These are phyloP conservation scores for Xenops minutus DNA, from an alignment of 2,797 vertebrate genomes.

Conservation along the genomic window DNA sequence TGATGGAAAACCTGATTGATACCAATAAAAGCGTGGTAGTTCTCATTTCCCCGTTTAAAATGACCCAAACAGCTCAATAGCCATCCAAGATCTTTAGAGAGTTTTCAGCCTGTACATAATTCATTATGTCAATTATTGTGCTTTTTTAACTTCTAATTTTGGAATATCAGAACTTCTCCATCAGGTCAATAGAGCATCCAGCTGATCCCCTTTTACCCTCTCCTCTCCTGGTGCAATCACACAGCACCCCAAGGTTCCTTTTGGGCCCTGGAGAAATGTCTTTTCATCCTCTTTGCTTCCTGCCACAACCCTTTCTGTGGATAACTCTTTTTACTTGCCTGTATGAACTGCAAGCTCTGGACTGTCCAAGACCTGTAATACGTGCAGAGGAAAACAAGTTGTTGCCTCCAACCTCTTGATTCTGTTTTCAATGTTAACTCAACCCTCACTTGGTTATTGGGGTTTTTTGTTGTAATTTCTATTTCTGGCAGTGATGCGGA, in stretches of 20 bases:
- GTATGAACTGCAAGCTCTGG: background rate
- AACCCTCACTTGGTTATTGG: background rate
- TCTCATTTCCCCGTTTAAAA: slow-evolving; percentile 25
- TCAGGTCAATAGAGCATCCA: background rate
- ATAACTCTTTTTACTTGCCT: background rate
- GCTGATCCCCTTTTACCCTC: background rate
- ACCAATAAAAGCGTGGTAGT: slow-evolving; percentile 10
- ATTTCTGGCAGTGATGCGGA: background rate
- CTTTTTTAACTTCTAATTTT: background rate
- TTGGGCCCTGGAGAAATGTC: background rate
- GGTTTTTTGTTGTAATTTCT: background rate
- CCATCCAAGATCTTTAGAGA: background rate
- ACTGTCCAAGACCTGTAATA: background rate
- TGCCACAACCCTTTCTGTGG: background rate
- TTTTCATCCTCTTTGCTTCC: background rate
- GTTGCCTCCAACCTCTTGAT: background rate
- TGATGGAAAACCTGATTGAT: slow-evolving; percentile 36
- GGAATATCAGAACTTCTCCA: background rate
- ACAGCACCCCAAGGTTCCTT: background rate
- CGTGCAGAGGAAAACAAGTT: background rate
- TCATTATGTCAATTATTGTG: background rate
- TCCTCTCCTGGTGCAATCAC: background rate
- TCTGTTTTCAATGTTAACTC: slow-evolving; percentile 15
- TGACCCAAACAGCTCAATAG: slow-evolving; percentile 32
- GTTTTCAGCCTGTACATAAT: slow-evolving; percentile 13